Evolutionary conservation across 2,888 invertebrate species (phyloP).

Genomic region (Linnaemya vulpina): DNA sequence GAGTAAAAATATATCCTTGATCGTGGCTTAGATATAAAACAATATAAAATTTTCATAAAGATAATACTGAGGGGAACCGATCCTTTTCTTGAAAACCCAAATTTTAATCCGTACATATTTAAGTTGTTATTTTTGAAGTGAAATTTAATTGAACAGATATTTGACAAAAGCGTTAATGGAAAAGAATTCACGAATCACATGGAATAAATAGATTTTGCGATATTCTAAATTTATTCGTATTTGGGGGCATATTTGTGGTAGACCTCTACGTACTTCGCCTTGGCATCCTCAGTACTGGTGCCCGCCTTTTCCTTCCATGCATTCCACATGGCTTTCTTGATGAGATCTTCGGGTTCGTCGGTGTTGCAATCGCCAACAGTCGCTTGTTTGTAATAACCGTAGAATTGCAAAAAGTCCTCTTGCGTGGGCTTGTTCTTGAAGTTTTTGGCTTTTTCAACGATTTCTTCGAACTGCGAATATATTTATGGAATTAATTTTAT

Average conservation of each 20-base stretch:
- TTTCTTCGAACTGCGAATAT: constrained; percentile 87
- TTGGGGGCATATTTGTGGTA: constrained; percentile 85
- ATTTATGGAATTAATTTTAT: no score
- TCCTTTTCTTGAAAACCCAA: no score
- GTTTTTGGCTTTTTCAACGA: constrained; percentile 89
- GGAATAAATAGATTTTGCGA: constrained; percentile 16
- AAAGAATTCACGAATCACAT: no score
- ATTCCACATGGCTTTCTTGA: constrained; percentile 96
- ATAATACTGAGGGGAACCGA: no score
- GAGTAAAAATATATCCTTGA: no score
- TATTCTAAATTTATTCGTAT: constrained; percentile 78
- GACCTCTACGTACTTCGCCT: constrained; percentile 90
- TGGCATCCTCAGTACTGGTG: constrained; percentile 89
- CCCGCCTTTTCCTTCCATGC: constrained; percentile 94
- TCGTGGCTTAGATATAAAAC: no score
- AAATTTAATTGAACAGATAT: no score
- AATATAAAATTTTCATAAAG: no score
- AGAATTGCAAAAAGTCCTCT: constrained; percentile 91
- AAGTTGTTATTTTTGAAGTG: no score
- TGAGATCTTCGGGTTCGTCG: constrained; percentile 93
- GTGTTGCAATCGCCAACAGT: constrained; percentile 91
- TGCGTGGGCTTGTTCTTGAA: constrained; percentile 90
- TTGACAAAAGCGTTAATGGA: no score
- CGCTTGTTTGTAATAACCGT: constrained; percentile 93
- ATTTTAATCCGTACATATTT: no score